Evolutionary conservation across 2,113 vertebrate genomes (phyloP).

Genomic region (Megalops atlanticus): DNA sequence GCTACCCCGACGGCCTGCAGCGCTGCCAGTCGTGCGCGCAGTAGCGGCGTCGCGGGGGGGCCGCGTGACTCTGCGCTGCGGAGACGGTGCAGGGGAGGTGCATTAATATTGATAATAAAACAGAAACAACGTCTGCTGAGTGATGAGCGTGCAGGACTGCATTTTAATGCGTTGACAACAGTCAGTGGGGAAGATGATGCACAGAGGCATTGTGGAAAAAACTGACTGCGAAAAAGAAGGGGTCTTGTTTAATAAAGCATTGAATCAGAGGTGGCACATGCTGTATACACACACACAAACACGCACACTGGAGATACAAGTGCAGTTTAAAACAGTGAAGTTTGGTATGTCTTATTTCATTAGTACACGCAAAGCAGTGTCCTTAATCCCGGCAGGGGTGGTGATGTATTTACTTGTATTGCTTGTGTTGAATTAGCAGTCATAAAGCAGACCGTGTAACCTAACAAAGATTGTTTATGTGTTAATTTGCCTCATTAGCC

Average conservation of each 20-base stretch:
- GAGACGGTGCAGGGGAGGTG: neutral
- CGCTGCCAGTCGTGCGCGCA: constrained; percentile 80
- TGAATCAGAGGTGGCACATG: neutral
- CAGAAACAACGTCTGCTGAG: neutral
- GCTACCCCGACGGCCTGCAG: constrained; percentile 85
- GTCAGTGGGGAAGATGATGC: neutral
- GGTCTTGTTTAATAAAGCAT: neutral
- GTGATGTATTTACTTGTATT: neutral
- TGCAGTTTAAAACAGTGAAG: too few relatives aligned
- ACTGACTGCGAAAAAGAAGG: neutral
- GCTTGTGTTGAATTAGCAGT: neutral
- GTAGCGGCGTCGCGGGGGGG: neutral
- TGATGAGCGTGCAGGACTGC: neutral
- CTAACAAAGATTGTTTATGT: neutral
- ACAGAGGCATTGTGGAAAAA: neutral
- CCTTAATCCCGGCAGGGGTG: neutral
- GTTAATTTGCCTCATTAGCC: neutral
- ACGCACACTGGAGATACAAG: too few relatives aligned
- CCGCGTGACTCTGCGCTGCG: neutral
- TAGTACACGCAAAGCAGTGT: neutral
- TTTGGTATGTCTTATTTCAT: too few relatives aligned
- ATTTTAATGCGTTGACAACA: neutral
- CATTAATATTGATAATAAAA: neutral
- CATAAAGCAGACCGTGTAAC: neutral
- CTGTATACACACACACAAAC: neutral